Conservation (phyloP, 23 tunicate species). For the Phallusia fumigata region DNA sequence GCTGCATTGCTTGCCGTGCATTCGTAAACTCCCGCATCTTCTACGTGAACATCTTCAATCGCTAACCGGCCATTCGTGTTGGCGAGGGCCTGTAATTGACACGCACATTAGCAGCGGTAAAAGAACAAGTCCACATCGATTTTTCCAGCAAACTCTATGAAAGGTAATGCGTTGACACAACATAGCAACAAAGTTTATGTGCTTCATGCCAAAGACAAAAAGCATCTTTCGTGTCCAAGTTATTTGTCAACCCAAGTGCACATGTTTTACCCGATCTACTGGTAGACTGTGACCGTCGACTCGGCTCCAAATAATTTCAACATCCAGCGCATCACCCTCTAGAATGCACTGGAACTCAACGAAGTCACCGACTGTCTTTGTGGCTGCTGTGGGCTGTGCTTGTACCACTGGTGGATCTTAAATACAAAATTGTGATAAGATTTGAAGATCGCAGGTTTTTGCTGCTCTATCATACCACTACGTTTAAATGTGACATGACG, state of each 20-base stretch:
- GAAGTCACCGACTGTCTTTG: conserved; percentile 24
- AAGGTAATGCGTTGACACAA: no score
- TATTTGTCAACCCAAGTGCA: neutral
- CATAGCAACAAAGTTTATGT: no score
- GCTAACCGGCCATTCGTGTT: conserved; percentile 17
- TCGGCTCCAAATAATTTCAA: conserved; percentile 29
- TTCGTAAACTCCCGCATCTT: conserved; percentile 49
- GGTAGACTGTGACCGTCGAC: conserved; percentile 16
- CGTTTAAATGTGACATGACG: no score
- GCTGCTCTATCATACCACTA: no score
- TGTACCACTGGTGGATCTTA: conserved; percentile 35
- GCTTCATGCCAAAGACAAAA: no score
- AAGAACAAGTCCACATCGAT: no score
- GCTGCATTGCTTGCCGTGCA: conserved; percentile 57
- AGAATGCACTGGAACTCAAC: conserved; percentile 29
- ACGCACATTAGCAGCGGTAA: no score
- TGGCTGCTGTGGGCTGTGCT: conserved; percentile 24
- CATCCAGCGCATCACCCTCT: neutral
- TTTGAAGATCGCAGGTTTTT: no score
- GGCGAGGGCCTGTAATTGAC: neutral
- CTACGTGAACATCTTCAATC: conserved; percentile 19
- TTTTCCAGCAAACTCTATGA: no score
- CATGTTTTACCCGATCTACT: conserved; percentile 12
- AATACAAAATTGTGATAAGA: no score
- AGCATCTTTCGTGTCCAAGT: no score